Percentiles rank a stretch among this genome's conserved stretches.
Conservation (phyloP, 2,797 vertebrate genomes). For the Tinamus major region DNA sequence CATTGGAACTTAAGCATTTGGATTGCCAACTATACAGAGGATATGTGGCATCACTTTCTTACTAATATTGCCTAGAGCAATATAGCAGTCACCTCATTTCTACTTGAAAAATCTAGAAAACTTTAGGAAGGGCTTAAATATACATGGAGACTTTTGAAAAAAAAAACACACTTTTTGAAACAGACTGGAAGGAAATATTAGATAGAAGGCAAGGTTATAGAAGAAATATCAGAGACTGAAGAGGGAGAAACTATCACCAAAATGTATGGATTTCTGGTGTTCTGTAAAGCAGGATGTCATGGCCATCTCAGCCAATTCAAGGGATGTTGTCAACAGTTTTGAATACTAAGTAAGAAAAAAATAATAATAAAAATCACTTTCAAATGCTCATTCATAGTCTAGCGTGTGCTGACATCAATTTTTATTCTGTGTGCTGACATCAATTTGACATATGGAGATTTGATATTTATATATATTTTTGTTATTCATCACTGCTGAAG, state of each 20-base stretch:
- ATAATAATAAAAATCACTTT: background rate
- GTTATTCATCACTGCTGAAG: slow-evolving; percentile 12
- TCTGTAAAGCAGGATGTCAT: background rate
- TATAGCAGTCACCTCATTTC: background rate
- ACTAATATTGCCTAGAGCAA: background rate
- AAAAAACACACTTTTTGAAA: background rate
- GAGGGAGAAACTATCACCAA: background rate
- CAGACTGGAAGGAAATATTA: background rate
- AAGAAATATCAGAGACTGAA: background rate
- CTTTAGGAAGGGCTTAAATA: background rate
- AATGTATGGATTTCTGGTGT: background rate
- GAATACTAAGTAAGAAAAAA: background rate
- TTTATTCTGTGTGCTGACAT: background rate
- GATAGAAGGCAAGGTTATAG: background rate
- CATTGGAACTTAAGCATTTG: background rate
- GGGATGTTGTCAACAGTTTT: background rate
- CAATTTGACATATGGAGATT: slow-evolving; percentile 21
- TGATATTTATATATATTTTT: background rate
- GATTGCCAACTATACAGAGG: background rate
- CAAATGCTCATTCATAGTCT: background rate
- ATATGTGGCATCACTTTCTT: background rate
- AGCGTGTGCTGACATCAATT: background rate
- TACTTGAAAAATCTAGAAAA: background rate
- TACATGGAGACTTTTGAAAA: no score
- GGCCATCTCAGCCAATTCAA: background rate